Base-by-base conservation (phyloP, 2,113 vertebrate genomes). In the Prolemur simus region DNA sequence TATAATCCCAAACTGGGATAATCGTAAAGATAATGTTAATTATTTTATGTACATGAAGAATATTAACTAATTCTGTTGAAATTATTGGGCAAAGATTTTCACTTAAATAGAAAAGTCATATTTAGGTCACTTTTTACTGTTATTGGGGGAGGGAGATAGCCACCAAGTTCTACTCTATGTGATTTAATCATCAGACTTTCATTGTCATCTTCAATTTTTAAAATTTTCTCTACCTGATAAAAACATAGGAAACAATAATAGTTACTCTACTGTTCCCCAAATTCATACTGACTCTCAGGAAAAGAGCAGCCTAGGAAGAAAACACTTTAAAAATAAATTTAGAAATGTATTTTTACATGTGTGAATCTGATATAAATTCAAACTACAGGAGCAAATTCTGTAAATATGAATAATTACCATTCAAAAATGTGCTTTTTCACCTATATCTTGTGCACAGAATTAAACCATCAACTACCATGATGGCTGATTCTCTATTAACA, bases 251-350 rank as follows among this genome's bases (percentile, higher is more conserved):
- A 93, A 87, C 21, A 29, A n/a, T 69, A 20, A 37, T 0, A 45
- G 45, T 49, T 32, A 58, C 29, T 89, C 37, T 27, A 68, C 29
- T 47, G 39, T 15, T 74, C n/a, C 32, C 58, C 18, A 77, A 88
- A 85, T 12, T 73, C 10, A 95, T 10, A 37, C 58, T 63, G 76
- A 95, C 71, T 89, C 42, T 71, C 42, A 52, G 90, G 85, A 97
- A 94, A 96, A 81, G 77, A 71, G 52, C 42, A 94, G n/a, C 45
- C 14, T 8, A 17, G 17, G 39, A 10, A 90, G 63, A 64, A 76
- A 92, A 98, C 12, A 34, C 56, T 91, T 64, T 34, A 91, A 93
- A 96, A 87, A 63, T 27, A 85, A 88, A 87, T 34, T 68, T 34
- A 63, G 77, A 77, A 73, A 68, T 58, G 8, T 6, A 45, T 42